Conservation (phyloP, 2,113 vertebrate species). For the Epinephelus cyanopodus region DNA sequence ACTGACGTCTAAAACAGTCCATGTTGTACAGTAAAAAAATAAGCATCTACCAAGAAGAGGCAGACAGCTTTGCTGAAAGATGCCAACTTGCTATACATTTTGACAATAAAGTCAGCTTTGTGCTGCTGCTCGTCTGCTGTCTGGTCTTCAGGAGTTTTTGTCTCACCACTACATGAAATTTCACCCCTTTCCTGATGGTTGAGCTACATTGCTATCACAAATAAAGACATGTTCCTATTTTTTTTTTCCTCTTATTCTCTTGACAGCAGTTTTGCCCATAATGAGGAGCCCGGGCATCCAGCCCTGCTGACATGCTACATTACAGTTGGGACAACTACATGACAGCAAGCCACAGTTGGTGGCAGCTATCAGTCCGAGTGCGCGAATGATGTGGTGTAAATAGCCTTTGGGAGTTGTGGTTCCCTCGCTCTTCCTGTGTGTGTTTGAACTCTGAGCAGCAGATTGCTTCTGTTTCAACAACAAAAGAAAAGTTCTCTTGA, state of each 20-base stretch:
- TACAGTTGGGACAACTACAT: conserved; percentile 62
- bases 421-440: conserved; percentile 8
- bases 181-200: neutral
- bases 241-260: conserved; percentile 28
- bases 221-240: conserved; percentile 1
- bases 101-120: conserved; percentile 15
- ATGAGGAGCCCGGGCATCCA: conserved; percentile 42
- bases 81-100: neutral
- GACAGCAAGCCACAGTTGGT: conserved; percentile 66
- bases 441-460: conserved; percentile 11
- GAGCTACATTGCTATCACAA: neutral
- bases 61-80: neutral
- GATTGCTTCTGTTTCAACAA: neutral
- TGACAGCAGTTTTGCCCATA: conserved; percentile 59
- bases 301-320: conserved; percentile 59
- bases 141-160: neutral
- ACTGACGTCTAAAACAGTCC: conserved; percentile 23
- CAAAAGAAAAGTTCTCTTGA: neutral
- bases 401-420: conserved; percentile 52
- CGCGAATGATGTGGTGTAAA: conserved; percentile 50
- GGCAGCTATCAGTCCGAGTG: conserved; percentile 69
- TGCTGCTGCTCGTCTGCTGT: neutral
- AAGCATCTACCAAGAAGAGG: neutral
- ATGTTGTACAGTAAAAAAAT: neutral
- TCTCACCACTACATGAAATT: neutral